phyloP scores from a whole-genome alignment of 2,113 vertebrate species.

The Muscicapa adusta region DNA sequence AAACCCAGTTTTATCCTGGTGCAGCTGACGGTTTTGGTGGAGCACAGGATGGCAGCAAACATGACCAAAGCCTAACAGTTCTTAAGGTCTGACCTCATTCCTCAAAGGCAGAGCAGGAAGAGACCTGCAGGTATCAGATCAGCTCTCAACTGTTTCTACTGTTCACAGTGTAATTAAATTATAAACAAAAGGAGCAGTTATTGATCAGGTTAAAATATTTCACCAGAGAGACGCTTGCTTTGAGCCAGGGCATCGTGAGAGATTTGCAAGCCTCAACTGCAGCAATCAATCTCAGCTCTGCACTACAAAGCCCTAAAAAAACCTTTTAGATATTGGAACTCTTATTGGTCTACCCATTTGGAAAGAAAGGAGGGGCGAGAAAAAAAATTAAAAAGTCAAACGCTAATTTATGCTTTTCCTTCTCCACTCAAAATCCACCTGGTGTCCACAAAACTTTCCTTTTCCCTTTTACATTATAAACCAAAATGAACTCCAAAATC shows the following conservation, averaged over 20 bases:
- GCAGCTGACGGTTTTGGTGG: neutral
- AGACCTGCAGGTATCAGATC: neutral
- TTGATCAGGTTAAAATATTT: slow-evolving; percentile 32
- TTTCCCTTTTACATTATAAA: neutral
- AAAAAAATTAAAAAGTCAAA: too few species aligned
- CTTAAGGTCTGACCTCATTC: neutral
- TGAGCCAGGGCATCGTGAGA: neutral
- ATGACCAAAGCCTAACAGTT: rapidly evolving
- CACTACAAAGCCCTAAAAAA: neutral
- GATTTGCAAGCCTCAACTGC: neutral
- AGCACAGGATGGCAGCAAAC: neutral
- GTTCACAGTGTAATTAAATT: neutral
- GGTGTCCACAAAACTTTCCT: neutral
- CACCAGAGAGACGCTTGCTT: neutral
- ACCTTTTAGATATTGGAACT: neutral
- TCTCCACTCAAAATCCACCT: neutral
- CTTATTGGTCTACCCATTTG: too few species aligned
- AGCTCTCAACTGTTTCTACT: neutral
- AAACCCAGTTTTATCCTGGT: neutral
- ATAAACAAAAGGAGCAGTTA: neutral
- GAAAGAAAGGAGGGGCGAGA: too few species aligned
- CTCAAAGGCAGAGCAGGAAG: neutral
- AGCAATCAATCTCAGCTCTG: neutral
- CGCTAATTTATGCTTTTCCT: neutral
- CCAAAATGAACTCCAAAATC: neutral